A percentile compares a stretch with the other conserved stretches of the same genome.
Conservation (phyloP, 1,140 invertebrate species). For the Trachelipus rathkii region DNA sequence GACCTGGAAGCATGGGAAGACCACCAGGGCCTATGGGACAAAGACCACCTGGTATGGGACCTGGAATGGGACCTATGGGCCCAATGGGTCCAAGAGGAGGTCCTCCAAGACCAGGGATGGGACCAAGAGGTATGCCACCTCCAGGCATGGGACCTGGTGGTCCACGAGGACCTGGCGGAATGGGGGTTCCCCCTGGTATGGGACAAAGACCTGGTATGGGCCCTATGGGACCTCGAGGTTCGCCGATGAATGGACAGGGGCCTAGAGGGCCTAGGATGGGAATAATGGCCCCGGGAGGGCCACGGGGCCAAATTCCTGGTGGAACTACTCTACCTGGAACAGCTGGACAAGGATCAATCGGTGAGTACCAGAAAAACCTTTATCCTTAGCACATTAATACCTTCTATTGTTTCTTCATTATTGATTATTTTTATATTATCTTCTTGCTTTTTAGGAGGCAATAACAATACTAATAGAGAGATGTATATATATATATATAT, state of each 20-base stretch:
- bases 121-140: slow-evolving; percentile 38
- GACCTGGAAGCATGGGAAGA: slow-evolving; percentile 28
- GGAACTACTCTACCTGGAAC: slow-evolving; percentile 16
- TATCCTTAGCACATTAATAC: background rate
- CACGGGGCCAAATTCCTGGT: slow-evolving; percentile 11
- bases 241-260: slow-evolving; percentile 21
- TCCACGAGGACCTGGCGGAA: slow-evolving; percentile 32
- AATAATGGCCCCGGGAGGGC: slow-evolving; percentile 30
- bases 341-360: slow-evolving; percentile 15
- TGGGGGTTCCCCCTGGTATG: slow-evolving; percentile 19
- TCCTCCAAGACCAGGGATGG: slow-evolving; percentile 36
- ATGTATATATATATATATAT: background rate
- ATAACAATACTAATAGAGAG: no score
- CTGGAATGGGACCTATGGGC: slow-evolving; percentile 11
- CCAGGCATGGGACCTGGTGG: slow-evolving; percentile 32
- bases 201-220: slow-evolving; percentile 28
- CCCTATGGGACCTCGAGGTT: slow-evolving; percentile 10
- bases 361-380: slow-evolving; percentile 2
- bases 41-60: slow-evolving; percentile 28
- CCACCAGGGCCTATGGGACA: slow-evolving; percentile 32
- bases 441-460: no score
- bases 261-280: slow-evolving; percentile 25
- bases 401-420: no score
- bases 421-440: no score
- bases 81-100: slow-evolving; percentile 37